Base-by-base conservation (phyloP, 2,797 vertebrate genomes). In the Gymnoscopelus microlampas region DNA sequence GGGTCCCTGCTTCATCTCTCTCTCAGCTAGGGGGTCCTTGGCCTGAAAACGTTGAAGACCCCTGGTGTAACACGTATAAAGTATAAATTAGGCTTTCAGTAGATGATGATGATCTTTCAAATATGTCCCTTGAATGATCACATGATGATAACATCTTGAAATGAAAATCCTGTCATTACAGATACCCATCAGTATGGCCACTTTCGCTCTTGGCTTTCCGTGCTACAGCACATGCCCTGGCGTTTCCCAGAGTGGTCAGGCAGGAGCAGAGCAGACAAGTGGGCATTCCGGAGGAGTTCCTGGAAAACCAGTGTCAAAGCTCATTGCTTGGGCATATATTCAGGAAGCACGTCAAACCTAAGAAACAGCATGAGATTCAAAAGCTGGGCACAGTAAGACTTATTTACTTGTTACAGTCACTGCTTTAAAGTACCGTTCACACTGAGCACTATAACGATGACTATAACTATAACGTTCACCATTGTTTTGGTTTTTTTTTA, bases 311-410 rank as follows among this genome's bases (percentile, higher is more conserved):
- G 2, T 93, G 94, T 80, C 97, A 98, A 90, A 97, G 96, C 81
- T 88, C 93, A n/a, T 76, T 79, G 79, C 92, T 98, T 60, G 88
- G 90, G 5, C 95, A 97, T 44, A 89, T 94, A 4, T 96, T 98
- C 75, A 95, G 97, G 73, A 97, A 95, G 76, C 97, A 99, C 3
- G 93, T 98, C 70, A 96, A 96, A 81, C 96, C 96, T 64, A 98
- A 99, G 88, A 99, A 98, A 68, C 97, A 98, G 84, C 97, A 99
- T 2, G 97, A 99, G 89, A 96, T 99, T 78, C 80, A 86, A 24
- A 88, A 87, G 54, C 92, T 99, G 12, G 96, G 96, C 68, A 57
- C 0, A 87, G 94, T 95, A 90, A 1, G 10, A 3, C 8, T 1
- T 4, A 14, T 10, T 39, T 19, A 1, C 71, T 4, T 2, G 29